Evolutionary conservation across 2,113 vertebrate species (phyloP), one percentile per base, ranked within the genome.

Genomic region (Ornithorhynchus anatinus): DNA sequence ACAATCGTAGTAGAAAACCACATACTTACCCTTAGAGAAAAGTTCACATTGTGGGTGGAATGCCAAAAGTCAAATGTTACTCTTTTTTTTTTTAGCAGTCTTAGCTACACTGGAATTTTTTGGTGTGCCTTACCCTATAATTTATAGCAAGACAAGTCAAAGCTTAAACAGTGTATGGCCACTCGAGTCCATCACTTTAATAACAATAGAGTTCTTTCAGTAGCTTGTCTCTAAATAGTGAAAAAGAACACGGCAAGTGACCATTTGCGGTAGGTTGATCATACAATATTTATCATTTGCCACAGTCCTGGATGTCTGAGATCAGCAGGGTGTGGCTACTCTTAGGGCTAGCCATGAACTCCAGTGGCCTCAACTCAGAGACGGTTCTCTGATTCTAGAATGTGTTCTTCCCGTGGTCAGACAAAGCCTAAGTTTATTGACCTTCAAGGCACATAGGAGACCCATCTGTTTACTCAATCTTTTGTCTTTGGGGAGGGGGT

Each of bases 241-340:
- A 77, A 73, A 84, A 72, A 75, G 77, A 75, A 81, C 15, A 60
- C 31, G 75, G 63, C 81, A 84, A 80, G 83, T 25, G 77, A 72
- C 67, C 75, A 77, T 84, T 84, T n/a, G n/a, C n/a, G n/a, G n/a
- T n/a, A n/a, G n/a, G n/a, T n/a, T 85, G 84, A 81, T 77, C 70
- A 29, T 70, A 65, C 70, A 84, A 73, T 75, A 77, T 65, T 52
- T 84, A 78, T 81, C 73, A 65, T 43, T 40, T 8, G 65, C 71
- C 69, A 52, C 77, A 83, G 61, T 69, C 69, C 62, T 72, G 52
- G 52, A 73, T 43, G 27, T 67, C 69, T 81, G 78, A 79, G 59
- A 67, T 79, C 69, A 79, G 47, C 66, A 54, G 77, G 75, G 75
- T 77, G 70, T 75, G 78, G 70, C 64, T 23, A 20, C 11, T 23